These are phyloP conservation scores for Himalopsyche kuldschensis DNA, from an alignment of 2,888 invertebrate species.

Conservation along the genomic window DNA sequence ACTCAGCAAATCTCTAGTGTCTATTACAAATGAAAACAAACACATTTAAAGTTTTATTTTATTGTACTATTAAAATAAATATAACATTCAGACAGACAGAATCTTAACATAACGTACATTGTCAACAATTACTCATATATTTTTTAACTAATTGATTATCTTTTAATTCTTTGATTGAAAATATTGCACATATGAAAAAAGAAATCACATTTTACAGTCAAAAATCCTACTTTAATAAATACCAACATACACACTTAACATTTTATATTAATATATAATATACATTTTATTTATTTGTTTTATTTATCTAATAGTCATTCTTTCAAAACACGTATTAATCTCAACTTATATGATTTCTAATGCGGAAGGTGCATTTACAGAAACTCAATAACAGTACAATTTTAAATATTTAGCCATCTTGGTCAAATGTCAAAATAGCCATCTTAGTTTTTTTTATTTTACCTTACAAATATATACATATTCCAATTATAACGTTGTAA, in stretches of 20 bases:
- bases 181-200: slow-evolving; percentile 31
- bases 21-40: too few relatives aligned
- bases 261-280: background rate
- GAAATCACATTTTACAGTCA: slow-evolving; percentile 23
- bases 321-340: background rate
- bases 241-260: background rate
- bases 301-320: background rate
- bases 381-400: too few relatives aligned
- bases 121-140: background rate
- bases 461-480: too few relatives aligned
- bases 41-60: slow-evolving; percentile 22
- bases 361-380: too few relatives aligned
- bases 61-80: slow-evolving; percentile 16
- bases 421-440: too few relatives aligned
- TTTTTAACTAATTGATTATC: background rate
- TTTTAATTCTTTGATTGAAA: slow-evolving; percentile 18
- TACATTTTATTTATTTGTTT: background rate
- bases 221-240: background rate
- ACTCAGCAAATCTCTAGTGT: too few relatives aligned
- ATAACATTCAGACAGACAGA: slow-evolving; percentile 6
- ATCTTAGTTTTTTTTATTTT: too few relatives aligned
- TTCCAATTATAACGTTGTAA: too few relatives aligned
- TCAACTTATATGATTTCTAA: too few relatives aligned
- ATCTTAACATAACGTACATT: background rate
- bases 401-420: too few relatives aligned